Evolutionary conservation across 92 coral and sea anemone species (phyloP), one percentile per base, ranked within the genome.

Genomic region (Parazoanthus swiftii): DNA sequence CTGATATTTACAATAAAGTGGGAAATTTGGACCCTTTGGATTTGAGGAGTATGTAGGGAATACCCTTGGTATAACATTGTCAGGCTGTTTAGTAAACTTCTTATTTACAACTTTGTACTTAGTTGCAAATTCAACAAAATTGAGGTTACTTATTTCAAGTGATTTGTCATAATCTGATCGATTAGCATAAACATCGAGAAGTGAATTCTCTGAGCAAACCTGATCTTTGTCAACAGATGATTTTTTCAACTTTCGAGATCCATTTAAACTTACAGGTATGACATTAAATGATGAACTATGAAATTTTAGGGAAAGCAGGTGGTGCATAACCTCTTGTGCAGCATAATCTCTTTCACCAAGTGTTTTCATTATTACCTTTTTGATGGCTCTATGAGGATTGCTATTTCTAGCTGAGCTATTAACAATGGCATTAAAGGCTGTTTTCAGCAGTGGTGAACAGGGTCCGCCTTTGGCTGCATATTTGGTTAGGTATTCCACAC

Each of bases 271-370:
- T 23, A 91, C 88, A 43, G 96, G 92, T 23, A 89, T 91, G 26
- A 91, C 94, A 43, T 81, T 87, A 90, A 91, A 93, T 66, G 94
- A 43, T 77, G 92, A 90, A 85, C 94, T 92, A 77, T 90, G 91
- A 42, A 90, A 73, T 76, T 87, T 92, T 65, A 90, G 78, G 73
- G 94, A 92, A 29, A 90, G 86, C 80, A 92, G 35, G 72, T 90
- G 94, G 83, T 92, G 94, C 94, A 92, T 93, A 70, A 86, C 79
- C 73, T 93, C 95, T 84, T 93, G 95, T 18, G 93, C 92, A 86
- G 89, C 80, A 86, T 85, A 89, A 90, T 92, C 92, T 89, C 94
- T 86, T 71, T 90, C 90, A 38, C 94, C 94, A 81, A 92, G 89
- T 54, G 92, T 86, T 92, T 87, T 92, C 92, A 92, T 89, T 46